These are phyloP conservation scores for Limanda limanda DNA, from an alignment of 2,113 vertebrate species.

Conservation along the genomic window DNA sequence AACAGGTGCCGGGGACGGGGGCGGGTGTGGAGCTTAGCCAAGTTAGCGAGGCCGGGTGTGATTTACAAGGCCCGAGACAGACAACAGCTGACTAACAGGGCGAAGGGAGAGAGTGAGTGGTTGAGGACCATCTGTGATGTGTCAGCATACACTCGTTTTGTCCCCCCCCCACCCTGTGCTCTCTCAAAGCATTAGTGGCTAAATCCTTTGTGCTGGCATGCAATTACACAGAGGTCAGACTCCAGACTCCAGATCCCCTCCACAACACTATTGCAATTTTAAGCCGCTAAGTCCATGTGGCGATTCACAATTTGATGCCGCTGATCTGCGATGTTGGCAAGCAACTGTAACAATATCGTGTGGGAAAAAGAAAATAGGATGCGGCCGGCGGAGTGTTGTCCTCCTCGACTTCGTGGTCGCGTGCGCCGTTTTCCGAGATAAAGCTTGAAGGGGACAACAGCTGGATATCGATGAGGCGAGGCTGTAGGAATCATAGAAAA, in stretches of 20 bases:
- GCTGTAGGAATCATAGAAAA: background rate
- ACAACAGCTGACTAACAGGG: slow-evolving; percentile 68
- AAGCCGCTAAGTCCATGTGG: slow-evolving; percentile 73
- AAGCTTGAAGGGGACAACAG: background rate
- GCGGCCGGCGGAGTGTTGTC: slow-evolving; percentile 17
- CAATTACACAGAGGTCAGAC: slow-evolving; percentile 78
- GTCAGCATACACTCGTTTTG: slow-evolving; percentile 60
- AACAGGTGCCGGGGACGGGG: background rate
- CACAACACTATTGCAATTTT: slow-evolving; percentile 74
- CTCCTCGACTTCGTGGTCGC: slow-evolving; percentile 3
- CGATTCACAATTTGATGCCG: slow-evolving; percentile 72
- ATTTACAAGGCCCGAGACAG: slow-evolving; percentile 63
- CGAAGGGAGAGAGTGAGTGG: slow-evolving; percentile 53
- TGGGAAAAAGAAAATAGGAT: slow-evolving; percentile 19
- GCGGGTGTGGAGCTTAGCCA: slow-evolving; percentile 37
- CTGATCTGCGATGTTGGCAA: slow-evolving; percentile 67
- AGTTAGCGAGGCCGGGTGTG: slow-evolving; percentile 54
- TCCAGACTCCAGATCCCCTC: slow-evolving; percentile 62
- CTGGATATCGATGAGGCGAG: background rate
- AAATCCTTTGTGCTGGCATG: slow-evolving; percentile 83
- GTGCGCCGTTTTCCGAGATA: background rate
- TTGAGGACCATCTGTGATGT: slow-evolving; percentile 72
- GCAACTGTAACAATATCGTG: slow-evolving; percentile 55
- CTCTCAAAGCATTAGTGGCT: slow-evolving; percentile 77
- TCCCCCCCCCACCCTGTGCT: slow-evolving; percentile 4